Conservation (phyloP, 2,888 invertebrate genomes). For the Loripinus fragilis region DNA sequence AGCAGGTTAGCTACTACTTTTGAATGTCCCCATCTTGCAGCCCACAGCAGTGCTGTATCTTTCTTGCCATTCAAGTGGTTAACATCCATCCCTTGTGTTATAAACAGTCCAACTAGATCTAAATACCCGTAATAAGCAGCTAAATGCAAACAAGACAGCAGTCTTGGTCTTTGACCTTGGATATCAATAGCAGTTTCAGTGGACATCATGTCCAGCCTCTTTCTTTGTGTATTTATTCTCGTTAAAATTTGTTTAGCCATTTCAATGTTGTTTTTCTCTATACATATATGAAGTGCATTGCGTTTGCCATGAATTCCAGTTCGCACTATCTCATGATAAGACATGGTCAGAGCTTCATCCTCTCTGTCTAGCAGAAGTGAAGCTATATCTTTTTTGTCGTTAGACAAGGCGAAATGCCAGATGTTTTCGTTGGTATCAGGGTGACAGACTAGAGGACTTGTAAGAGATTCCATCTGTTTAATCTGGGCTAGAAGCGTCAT, state of each 20-base stretch:
- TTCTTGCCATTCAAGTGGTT: conserved; percentile 72
- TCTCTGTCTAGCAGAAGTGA: conserved; percentile 50
- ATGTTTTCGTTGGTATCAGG: conserved; percentile 64
- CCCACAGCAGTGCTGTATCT: conserved; percentile 81
- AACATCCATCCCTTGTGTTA: conserved; percentile 65
- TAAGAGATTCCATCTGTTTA: neutral
- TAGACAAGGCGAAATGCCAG: conserved; percentile 68
- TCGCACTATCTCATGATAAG: conserved; percentile 62
- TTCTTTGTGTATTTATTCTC: conserved; percentile 35
- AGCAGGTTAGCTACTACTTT: conserved; percentile 64
- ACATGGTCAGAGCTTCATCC: conserved; percentile 52
- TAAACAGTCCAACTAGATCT: conserved; percentile 62
- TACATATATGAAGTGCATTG: conserved; percentile 76
- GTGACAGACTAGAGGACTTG: conserved; percentile 23
- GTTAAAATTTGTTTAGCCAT: conserved; percentile 62
- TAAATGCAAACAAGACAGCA: conserved; percentile 74
- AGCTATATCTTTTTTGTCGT: conserved; percentile 55
- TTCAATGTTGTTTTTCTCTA: conserved; percentile 69
- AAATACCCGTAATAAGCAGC: conserved; percentile 72
- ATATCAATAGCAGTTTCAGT: conserved; percentile 75
- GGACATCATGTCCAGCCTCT: conserved; percentile 50
- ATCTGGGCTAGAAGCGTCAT: neutral
- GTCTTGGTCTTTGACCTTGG: conserved; percentile 78
- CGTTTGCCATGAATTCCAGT: conserved; percentile 68
- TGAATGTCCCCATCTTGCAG: conserved; percentile 76